Base-by-base conservation (phyloP, 2,888 invertebrate species). In the Nudaria mundana region DNA sequence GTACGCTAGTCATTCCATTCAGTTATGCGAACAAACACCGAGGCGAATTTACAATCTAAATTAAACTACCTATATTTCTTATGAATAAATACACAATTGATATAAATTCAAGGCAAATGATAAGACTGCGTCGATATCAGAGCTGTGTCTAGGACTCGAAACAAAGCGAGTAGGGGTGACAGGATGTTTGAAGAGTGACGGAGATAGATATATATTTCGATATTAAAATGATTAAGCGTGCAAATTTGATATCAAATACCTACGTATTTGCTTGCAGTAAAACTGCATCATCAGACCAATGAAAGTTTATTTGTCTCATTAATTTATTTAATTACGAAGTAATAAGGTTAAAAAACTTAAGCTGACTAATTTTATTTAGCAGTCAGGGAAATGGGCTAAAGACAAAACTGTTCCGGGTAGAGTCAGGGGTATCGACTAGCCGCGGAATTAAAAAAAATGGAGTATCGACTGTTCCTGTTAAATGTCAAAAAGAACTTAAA, bases 41-140 rank as follows among this genome's bases (percentile, higher is more conserved):
- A 68, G 62, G 57, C 65, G 55, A 45, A 64, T 32, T 38, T 48
- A 11, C 77, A 75, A 57, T 46, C 57, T 39, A 82, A 77, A 69
- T 53, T 66, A 42, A 56, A 71, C 81, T 70, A 56, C 71, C 81
- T 70, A 48, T 81, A 81, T 0, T 0, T 1, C 5, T 23, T 23
- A n/a, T 5, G 1, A 35, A 68, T 75, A 83, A 63, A 63, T 71
- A 36, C 44, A 65, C 52, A 61, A 73, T 62, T 77, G 44, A 63
- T 42, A 44, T 57, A 56, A 35, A 49, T 59, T 46, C 33, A 31
- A 36, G 33, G 39, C 53, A n/a, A 73, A 66, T 86, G 86, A 86
- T 87, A 87, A 85, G 81, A 72, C 77, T 79, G 81, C 84, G 86
- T 87, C 87, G 85, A 87, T 87, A 87, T 83, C 85, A 85, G 71